Evolutionary conservation across 2,113 vertebrate species (phyloP).

Genomic region (Scatophagus argus): DNA sequence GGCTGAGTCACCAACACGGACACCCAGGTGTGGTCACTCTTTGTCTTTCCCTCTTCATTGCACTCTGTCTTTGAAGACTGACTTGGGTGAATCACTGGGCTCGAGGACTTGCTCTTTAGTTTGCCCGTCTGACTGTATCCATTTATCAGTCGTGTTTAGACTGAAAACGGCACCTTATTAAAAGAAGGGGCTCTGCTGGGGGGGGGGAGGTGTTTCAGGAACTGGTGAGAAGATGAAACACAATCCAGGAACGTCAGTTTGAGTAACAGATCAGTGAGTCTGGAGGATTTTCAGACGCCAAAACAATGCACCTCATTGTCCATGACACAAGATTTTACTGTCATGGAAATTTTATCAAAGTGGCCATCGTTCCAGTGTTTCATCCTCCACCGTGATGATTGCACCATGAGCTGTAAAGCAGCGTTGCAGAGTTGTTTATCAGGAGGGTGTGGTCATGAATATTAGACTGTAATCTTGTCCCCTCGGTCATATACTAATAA

Average conservation of each 20-base stretch:
- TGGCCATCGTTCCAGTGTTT: background rate
- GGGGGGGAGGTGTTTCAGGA: conserved; percentile 13
- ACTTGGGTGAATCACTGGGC: conserved; percentile 59
- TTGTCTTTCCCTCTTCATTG: conserved; percentile 27
- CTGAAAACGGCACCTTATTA: conserved; percentile 9
- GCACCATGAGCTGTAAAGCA: background rate
- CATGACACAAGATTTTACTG: background rate
- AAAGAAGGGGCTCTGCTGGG: background rate
- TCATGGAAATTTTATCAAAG: background rate
- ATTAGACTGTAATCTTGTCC: background rate
- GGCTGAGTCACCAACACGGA: conserved; percentile 69
- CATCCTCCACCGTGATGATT: background rate
- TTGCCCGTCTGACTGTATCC: conserved; percentile 24
- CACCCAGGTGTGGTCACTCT: conserved; percentile 68
- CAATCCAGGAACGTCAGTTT: conserved; percentile 26
- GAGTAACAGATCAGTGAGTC: conserved; percentile 26
- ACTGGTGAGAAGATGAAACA: conserved; percentile 32
- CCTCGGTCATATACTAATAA: background rate
- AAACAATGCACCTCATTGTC: conserved; percentile 9
- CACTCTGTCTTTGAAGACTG: conserved; percentile 45
- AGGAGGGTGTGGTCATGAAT: background rate
- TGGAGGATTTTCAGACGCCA: conserved; percentile 21
- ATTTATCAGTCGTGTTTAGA: conserved; percentile 35
- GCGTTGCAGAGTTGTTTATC: background rate
- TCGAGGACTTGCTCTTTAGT: conserved; percentile 21